Evolutionary conservation across 2,888 invertebrate genomes (phyloP).

Genomic region (Spodoptera littoralis): DNA sequence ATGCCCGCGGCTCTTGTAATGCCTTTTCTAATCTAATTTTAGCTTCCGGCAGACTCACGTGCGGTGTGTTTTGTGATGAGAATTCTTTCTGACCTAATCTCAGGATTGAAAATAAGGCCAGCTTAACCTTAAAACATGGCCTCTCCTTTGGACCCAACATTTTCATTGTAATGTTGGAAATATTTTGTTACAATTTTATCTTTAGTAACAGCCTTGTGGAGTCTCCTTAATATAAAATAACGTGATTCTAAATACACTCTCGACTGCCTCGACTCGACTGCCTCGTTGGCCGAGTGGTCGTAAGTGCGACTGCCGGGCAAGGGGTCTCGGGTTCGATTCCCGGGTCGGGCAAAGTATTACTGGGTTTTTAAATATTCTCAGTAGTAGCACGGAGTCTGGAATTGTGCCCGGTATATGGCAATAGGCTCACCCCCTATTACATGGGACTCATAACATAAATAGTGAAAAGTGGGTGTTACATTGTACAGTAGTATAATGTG

Average conservation of each 20-base stretch:
- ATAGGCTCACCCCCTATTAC: no score
- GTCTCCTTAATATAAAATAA: conserved; percentile 27
- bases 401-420: no score
- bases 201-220: conserved; percentile 13
- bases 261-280: no score
- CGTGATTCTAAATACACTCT: not conserved
- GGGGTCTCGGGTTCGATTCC: no score
- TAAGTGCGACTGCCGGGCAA: no score
- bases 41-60: conserved; percentile 16
- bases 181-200: conserved; percentile 9
- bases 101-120: conserved; percentile 22
- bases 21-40: conserved; percentile 46
- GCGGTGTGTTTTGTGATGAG: conserved; percentile 18
- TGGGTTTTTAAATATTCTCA: no score
- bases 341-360: no score
- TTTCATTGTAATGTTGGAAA: conserved; percentile 14
- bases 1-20: conserved; percentile 14
- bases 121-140: conserved; percentile 30
- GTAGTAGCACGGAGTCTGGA: no score
- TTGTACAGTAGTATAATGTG: no score
- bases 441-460: no score
- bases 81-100: conserved; percentile 13
- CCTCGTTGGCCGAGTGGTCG: no score
- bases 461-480: no score
- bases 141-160: conserved; percentile 10